Conservation (phyloP, 2,113 vertebrate species). For the Osmerus mordax region DNA sequence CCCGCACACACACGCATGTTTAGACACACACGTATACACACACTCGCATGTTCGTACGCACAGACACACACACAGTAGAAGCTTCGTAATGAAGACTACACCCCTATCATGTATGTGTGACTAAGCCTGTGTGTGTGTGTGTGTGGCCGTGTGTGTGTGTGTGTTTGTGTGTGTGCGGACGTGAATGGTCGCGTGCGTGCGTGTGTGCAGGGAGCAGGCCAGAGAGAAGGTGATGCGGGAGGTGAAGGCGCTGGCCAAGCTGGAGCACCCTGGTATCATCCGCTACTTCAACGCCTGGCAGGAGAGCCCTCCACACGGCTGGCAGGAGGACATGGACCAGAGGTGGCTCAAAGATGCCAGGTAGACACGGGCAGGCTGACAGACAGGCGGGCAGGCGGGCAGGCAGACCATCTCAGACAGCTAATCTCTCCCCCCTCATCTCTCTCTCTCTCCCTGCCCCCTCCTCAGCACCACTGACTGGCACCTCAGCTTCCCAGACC, state of each 20-base stretch:
- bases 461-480: conserved; percentile 85
- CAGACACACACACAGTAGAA: too few species aligned
- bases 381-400: too few species aligned
- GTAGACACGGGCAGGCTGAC: conserved; percentile 59
- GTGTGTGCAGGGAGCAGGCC: conserved; percentile 79
- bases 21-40: background rate
- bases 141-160: background rate
- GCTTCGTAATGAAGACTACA: background rate
- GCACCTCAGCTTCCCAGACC: conserved; percentile 88
- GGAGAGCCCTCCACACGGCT: conserved; percentile 92
- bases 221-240: conserved; percentile 98
- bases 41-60: background rate
- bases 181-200: background rate
- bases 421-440: background rate
- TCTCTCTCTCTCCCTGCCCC: conserved; percentile 6
- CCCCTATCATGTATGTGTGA: background rate
- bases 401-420: too few species aligned
- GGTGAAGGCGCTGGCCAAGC: conserved; percentile 94
- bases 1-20: background rate
- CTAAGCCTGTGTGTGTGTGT: background rate
- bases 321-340: conserved; percentile 97
- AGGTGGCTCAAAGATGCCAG: conserved; percentile 93
- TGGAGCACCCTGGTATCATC: conserved; percentile 95
- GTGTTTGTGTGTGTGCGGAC: too few species aligned
- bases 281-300: conserved; percentile 98